Conservation (phyloP, 2,888 invertebrate species). For the Laothoe populi region DNA sequence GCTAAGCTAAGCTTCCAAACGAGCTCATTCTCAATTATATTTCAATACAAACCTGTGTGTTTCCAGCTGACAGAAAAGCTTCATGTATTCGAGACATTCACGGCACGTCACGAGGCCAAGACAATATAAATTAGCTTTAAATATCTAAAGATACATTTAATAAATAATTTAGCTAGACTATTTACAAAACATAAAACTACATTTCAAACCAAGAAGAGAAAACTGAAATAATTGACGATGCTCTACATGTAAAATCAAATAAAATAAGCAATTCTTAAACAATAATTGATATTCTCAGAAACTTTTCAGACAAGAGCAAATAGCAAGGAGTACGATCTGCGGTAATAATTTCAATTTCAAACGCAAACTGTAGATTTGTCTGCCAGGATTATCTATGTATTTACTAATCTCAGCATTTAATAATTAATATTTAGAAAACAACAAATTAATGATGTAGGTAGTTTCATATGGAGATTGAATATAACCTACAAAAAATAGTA, state of each 20-base stretch:
- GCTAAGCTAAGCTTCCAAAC: neutral
- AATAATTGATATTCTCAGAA: neutral
- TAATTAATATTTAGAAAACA: neutral
- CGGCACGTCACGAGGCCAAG: too few relatives aligned
- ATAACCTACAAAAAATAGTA: too few relatives aligned
- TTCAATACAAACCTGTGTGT: too few relatives aligned
- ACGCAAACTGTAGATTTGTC: neutral
- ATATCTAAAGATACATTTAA: too few relatives aligned
- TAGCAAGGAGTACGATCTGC: neutral
- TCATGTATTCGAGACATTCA: too few relatives aligned
- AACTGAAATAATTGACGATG: neutral
- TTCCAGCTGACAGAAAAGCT: too few relatives aligned
- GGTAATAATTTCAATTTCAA: conserved; percentile 5
- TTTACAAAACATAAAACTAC: too few relatives aligned
- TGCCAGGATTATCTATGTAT: neutral
- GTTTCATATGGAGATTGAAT: too few relatives aligned
- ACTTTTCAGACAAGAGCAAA: conserved; percentile 11
- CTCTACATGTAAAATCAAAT: neutral
- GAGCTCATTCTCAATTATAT: too few relatives aligned
- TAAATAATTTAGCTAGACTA: too few relatives aligned
- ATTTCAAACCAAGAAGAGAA: neutral
- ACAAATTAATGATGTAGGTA: neutral
- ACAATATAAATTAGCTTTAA: too few relatives aligned
- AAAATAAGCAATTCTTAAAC: neutral
- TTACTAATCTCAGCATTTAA: neutral